Percentiles rank a stretch among this genome's conserved stretches.
Conservation (phyloP, 1,140 invertebrate genomes). For the Magallana angulata region DNA sequence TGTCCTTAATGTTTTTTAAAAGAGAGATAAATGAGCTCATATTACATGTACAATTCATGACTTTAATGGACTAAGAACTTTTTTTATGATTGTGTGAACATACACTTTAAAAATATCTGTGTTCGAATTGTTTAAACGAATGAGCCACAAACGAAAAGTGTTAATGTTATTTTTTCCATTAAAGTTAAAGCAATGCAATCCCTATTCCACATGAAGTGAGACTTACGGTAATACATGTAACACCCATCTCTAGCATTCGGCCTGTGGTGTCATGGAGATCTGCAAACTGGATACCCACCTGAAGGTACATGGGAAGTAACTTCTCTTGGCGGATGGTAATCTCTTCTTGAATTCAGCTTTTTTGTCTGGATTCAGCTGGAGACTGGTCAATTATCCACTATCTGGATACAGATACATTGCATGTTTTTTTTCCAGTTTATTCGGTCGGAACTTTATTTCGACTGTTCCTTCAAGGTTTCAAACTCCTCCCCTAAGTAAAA, state of each 20-base stretch:
- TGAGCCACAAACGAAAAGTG: background rate
- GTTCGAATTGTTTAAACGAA: background rate
- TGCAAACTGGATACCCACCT: constrained; percentile 96
- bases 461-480: constrained; percentile 98
- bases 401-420: constrained; percentile 76
- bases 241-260: constrained; percentile 97
- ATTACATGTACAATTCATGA: no score
- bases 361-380: constrained; percentile 80
- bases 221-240: constrained; percentile 88
- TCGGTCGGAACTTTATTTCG: constrained; percentile 97
- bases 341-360: constrained; percentile 85
- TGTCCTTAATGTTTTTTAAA: constrained; percentile 83
- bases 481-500: constrained; percentile 88
- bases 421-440: constrained; percentile 85
- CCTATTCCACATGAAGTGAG: background rate
- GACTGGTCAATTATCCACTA: constrained; percentile 74
- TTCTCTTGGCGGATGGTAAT: constrained; percentile 87
- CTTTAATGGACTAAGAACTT: no score
- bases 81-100: no score
- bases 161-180: background rate
- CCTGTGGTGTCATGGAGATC: constrained; percentile 98
- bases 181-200: background rate
- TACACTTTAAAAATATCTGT: background rate
- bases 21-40: no score
- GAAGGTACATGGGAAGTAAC: constrained; percentile 91